Conservation (phyloP, 2,113 vertebrate genomes). For the Rhea americana region DNA sequence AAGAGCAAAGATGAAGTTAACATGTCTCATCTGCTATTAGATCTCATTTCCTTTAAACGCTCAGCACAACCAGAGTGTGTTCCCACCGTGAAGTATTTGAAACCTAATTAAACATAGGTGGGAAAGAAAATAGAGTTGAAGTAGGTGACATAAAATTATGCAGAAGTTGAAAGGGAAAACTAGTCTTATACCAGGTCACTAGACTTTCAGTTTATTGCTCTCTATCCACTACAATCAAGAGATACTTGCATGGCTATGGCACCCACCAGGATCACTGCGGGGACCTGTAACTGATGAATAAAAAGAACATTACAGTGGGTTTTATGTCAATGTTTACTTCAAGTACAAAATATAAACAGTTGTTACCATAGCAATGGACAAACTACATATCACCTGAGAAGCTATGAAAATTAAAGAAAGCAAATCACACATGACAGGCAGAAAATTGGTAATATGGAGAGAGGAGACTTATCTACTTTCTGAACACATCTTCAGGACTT, state of each 20-base stretch:
- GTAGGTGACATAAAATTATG: neutral
- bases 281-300: neutral
- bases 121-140: neutral
- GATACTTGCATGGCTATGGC: neutral
- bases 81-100: neutral
- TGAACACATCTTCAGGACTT: neutral
- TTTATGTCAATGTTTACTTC: slow-evolving; percentile 50
- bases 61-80: neutral
- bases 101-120: neutral
- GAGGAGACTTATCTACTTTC: neutral
- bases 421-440: neutral
- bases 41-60: neutral
- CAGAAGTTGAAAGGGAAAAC: neutral
- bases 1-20: neutral
- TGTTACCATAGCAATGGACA: slow-evolving; percentile 66
- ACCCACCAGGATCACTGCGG: neutral
- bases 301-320: neutral
- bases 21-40: neutral
- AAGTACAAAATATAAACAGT: slow-evolving; percentile 7
- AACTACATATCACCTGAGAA: neutral
- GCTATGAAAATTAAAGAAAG: slow-evolving; percentile 14
- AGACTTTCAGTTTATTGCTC: neutral
- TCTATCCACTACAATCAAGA: neutral
- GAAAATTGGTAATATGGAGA: neutral
- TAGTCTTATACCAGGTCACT: neutral